Evolutionary conservation across 92 coral and sea anemone genomes (phyloP).

Genomic region (Zoanthus sociatus): DNA sequence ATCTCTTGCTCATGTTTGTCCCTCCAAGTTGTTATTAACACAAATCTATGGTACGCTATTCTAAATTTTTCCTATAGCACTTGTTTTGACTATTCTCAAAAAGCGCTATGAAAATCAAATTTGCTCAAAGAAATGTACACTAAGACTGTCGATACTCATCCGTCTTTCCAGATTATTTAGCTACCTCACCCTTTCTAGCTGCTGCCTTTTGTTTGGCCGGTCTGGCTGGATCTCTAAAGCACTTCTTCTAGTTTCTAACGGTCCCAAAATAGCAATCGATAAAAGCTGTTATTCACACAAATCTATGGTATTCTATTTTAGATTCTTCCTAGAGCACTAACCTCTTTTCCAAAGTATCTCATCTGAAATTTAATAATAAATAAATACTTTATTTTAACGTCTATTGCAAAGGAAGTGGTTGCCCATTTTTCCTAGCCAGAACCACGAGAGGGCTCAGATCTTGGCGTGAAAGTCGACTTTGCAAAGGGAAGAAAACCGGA

Average conservation of each 20-base stretch:
- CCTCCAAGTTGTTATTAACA: background rate
- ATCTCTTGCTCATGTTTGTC: background rate
- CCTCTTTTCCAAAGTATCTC: too few relatives aligned
- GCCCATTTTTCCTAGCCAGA: too few relatives aligned
- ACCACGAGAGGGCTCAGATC: too few relatives aligned
- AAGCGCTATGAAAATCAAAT: background rate
- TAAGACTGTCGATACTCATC: background rate
- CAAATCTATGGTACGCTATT: background rate
- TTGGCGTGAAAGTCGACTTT: too few relatives aligned
- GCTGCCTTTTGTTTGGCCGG: conserved; percentile 91
- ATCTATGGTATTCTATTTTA: too few relatives aligned
- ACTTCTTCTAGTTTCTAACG: conserved; percentile 95
- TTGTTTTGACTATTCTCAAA: background rate
- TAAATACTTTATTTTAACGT: too few relatives aligned
- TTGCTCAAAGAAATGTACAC: background rate
- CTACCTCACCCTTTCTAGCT: conserved; percentile 76
- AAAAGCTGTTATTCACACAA: too few relatives aligned
- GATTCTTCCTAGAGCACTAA: too few relatives aligned
- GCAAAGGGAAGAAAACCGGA: too few relatives aligned
- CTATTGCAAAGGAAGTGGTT: too few relatives aligned
- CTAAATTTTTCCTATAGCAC: background rate
- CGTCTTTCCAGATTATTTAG: background rate
- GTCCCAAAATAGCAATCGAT: conserved; percentile 64
- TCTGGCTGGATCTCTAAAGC: conserved; percentile 97
- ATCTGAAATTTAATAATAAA: too few relatives aligned